Percentiles rank a stretch among this genome's conserved stretches.
Conservation (phyloP, 1,140 invertebrate genomes). For the Geopemphigus sp. region DNA sequence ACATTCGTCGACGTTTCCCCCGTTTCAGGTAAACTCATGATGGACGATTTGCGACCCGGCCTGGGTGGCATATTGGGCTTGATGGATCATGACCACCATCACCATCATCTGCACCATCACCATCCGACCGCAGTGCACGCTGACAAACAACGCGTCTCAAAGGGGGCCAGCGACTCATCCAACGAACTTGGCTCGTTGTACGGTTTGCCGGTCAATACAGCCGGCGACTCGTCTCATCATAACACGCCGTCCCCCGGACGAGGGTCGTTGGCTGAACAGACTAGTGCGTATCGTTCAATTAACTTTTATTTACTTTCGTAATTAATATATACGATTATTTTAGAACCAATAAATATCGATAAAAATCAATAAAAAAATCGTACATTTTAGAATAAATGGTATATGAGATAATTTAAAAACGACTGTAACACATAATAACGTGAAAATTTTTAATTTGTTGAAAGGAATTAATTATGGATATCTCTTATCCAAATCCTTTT, state of each 20-base stretch:
- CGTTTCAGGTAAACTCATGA: constrained; percentile 56
- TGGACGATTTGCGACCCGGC: constrained; percentile 81
- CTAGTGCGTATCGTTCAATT: constrained; percentile 57
- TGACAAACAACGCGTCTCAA: constrained; percentile 54
- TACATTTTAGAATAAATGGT: too few relatives aligned
- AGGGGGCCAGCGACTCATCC: constrained; percentile 59
- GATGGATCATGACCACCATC: constrained; percentile 69
- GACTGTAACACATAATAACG: too few relatives aligned
- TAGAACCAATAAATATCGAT: too few relatives aligned
- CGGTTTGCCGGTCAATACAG: constrained; percentile 55
- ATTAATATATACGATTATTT: too few relatives aligned
- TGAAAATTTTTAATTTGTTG: too few relatives aligned
- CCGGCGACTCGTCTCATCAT: constrained; percentile 55
- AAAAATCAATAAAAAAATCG: too few relatives aligned
- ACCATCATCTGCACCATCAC: constrained; percentile 60
- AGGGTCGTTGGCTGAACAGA: constrained; percentile 62
- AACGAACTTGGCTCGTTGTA: constrained; percentile 74
- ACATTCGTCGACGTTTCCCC: background rate
- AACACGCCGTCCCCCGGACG: constrained; percentile 60
- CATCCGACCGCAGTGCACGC: constrained; percentile 42
- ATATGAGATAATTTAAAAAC: too few relatives aligned
- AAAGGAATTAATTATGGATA: too few relatives aligned
- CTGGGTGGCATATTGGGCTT: constrained; percentile 74
- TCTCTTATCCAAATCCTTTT: too few relatives aligned
- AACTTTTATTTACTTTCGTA: too few relatives aligned